phyloP scores from a whole-genome alignment of 1,140 invertebrate genomes.

The Ylistrum balloti region DNA sequence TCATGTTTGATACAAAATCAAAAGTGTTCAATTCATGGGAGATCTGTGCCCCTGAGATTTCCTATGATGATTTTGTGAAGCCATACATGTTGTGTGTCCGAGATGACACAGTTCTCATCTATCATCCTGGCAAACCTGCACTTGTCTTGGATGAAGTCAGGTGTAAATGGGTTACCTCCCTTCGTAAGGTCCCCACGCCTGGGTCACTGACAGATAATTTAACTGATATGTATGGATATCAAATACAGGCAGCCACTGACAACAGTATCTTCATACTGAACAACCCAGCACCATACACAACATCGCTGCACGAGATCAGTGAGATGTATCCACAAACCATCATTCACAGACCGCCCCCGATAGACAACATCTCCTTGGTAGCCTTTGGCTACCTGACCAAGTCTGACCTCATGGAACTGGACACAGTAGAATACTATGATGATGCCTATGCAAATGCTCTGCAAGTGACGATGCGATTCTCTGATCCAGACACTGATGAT shows the following conservation, averaged over 20 bases:
- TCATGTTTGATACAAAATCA: slow-evolving; percentile 79
- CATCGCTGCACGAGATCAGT: slow-evolving; percentile 75
- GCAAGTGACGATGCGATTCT: slow-evolving; percentile 74
- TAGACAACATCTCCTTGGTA: slow-evolving; percentile 79
- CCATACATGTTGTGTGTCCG: slow-evolving; percentile 76
- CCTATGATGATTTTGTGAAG: slow-evolving; percentile 78
- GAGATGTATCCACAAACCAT: slow-evolving; percentile 73
- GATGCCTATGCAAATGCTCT: slow-evolving; percentile 77
- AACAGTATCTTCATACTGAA: slow-evolving; percentile 77
- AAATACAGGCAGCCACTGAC: slow-evolving; percentile 74
- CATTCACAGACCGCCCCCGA: slow-evolving; percentile 78
- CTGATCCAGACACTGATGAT: slow-evolving; percentile 77
- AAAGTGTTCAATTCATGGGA: slow-evolving; percentile 77
- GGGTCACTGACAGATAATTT: slow-evolving; percentile 62
- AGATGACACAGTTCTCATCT: slow-evolving; percentile 77
- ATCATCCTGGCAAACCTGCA: slow-evolving; percentile 79
- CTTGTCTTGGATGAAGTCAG: slow-evolving; percentile 77
- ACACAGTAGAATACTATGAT: slow-evolving; percentile 74
- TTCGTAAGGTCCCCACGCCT: slow-evolving; percentile 70
- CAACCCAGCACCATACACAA: slow-evolving; percentile 78
- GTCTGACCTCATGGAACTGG: slow-evolving; percentile 65
- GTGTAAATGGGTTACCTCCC: slow-evolving; percentile 77
- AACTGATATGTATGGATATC: slow-evolving; percentile 73
- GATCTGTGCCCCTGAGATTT: slow-evolving; percentile 76
- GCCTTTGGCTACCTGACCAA: slow-evolving; percentile 70